Conservation (phyloP, 2,888 invertebrate species). For the Priocnemis perturbator region DNA sequence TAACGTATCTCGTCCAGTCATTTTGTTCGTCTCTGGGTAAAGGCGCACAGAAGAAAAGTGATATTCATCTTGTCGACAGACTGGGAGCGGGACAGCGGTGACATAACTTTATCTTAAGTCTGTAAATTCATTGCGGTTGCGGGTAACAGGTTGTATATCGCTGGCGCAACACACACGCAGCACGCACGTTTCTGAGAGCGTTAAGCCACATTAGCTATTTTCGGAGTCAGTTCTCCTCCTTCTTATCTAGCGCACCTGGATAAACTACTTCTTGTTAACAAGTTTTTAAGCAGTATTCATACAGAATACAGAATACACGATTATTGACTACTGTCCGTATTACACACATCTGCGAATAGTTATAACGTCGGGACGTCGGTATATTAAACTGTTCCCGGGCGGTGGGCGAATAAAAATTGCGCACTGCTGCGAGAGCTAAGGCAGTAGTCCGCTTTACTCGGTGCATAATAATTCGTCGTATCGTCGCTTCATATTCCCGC, state of each 20-base stretch:
- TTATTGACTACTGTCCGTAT: no score
- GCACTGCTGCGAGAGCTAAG: background rate
- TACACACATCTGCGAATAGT: no score
- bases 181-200: slow-evolving; percentile 4
- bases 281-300: no score
- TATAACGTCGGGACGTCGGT: no score
- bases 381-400: no score
- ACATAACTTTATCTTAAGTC: slow-evolving; percentile 59
- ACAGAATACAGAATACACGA: no score
- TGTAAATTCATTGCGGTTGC: slow-evolving; percentile 59
- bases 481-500: no score
- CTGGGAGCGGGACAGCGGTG: slow-evolving; percentile 32
- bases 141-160: slow-evolving; percentile 54
- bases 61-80: slow-evolving; percentile 27
- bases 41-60: slow-evolving; percentile 24
- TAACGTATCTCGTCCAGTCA: no score
- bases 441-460: background rate
- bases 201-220: slow-evolving; percentile 19
- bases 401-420: background rate
- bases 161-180: slow-evolving; percentile 16
- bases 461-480: background rate
- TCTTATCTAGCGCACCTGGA: background rate
- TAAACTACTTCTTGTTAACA: no score
- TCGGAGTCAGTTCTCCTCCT: background rate
- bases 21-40: background rate